Evolutionary conservation across 2,113 vertebrate genomes (phyloP), one percentile per base, ranked within the genome.

Genomic region (Sporophila hypoxantha): DNA sequence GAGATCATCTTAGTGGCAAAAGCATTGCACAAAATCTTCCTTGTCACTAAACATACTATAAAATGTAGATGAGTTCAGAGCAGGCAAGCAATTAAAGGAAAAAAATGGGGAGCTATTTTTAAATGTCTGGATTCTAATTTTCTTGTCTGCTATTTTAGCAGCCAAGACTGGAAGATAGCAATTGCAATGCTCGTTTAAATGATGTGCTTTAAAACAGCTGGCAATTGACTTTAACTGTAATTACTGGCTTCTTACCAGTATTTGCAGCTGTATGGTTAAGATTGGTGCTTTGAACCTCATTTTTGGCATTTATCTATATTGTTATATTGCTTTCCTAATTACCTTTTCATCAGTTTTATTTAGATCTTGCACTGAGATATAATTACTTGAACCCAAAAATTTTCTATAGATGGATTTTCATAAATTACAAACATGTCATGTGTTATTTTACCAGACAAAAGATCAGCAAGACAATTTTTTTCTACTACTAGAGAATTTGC

Each of bases 341-440:
- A 93, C 55, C 76, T 94, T 93, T 92, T 90, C 69, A 88, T 94
- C 93, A 95, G 78, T 81, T 97, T 96, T 95, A 93, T 96, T 97
- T 96, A 95, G 89, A 94, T 95, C 75, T 91, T 80, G 55, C 78
- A 77, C 47, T 90, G 79, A 85, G 55, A 84, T 95, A 73, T 90
- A 95, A 96, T 95, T 95, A 95, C 81, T 94, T 89, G 68, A 96
- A 96, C 94, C 39, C 3, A 88, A 92, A 94, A 66, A 64, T 75
- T 92, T 74, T 91, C 68, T 32, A 16, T 36, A 53, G 85, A 71
- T 90, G 94, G 86, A 93, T 96, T 95, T 95, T 83, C 65, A 95
- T 95, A 96, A 96, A 95, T 96, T 94, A 93, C 70, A 96, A 95
- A 94, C 92, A 92, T 81, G 66, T 77, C 89, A 92, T 94, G 64